These are phyloP conservation scores for Dipus sagitta DNA, from an alignment of 2,797 vertebrate species.

Conservation along the genomic window DNA sequence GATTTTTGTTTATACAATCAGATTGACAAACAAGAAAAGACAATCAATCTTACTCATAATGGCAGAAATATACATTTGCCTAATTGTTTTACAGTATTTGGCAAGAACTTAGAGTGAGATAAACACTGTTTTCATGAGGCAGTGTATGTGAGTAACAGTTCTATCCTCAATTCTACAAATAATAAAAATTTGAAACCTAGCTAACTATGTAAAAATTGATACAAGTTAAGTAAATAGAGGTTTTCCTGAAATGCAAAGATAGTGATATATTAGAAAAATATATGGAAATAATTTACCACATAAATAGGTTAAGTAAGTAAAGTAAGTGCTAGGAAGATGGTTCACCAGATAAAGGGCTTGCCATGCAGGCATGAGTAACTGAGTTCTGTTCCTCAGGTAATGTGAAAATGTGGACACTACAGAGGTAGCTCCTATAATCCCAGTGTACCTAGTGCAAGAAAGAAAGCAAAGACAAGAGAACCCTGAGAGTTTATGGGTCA, in stretches of 20 bases:
- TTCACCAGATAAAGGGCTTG: not conserved
- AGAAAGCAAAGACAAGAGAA: too few relatives aligned
- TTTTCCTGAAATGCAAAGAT: not conserved
- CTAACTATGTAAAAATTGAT: constrained; percentile 33
- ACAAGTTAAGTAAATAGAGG: not conserved
- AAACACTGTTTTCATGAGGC: not conserved
- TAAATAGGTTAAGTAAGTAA: constrained; percentile 18
- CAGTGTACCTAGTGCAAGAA: too few relatives aligned
- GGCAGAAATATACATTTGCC: not conserved
- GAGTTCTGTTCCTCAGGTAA: not conserved
- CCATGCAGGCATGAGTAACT: too few relatives aligned
- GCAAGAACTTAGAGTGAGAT: constrained; percentile 24
- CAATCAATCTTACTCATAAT: not conserved
- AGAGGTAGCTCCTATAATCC: too few relatives aligned
- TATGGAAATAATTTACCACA: constrained; percentile 10
- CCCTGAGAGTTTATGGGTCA: too few relatives aligned
- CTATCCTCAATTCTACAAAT: not conserved
- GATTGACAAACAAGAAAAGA: not conserved
- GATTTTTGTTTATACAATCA: not conserved
- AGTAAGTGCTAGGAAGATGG: not conserved
- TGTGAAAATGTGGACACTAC: too few relatives aligned
- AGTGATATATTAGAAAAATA: not conserved
- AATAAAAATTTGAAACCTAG: constrained; percentile 4
- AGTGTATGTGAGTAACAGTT: not conserved
- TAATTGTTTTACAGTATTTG: not conserved